These are phyloP conservation scores for Ochropacha duplaris DNA, from an alignment of 2,888 invertebrate genomes.

Conservation along the genomic window DNA sequence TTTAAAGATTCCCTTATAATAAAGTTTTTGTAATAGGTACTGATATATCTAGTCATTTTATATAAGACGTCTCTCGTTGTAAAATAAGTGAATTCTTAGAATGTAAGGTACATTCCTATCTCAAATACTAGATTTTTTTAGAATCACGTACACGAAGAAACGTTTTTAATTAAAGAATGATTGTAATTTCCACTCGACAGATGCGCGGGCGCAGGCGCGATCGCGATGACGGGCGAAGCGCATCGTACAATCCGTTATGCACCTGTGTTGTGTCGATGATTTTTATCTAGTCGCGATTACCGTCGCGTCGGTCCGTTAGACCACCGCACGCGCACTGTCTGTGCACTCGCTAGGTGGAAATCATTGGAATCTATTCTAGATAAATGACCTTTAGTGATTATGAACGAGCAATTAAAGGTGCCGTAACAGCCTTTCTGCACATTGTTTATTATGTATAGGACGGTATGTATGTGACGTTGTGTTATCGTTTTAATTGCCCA, in stretches of 20 bases:
- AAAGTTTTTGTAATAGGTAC: too few species aligned
- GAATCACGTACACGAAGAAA: background rate
- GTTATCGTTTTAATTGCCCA: background rate
- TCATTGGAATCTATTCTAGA: slow-evolving; percentile 48
- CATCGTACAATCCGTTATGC: slow-evolving; percentile 70
- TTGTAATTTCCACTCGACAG: background rate
- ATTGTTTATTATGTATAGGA: slow-evolving; percentile 19
- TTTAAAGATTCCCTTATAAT: too few species aligned
- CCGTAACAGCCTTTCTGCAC: slow-evolving; percentile 26
- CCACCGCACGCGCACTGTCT: slow-evolving; percentile 62
- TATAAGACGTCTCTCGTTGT: too few species aligned
- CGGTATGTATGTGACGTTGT: background rate
- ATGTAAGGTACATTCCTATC: too few species aligned
- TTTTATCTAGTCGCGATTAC: slow-evolving; percentile 67
- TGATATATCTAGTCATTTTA: too few species aligned
- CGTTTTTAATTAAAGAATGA: slow-evolving; percentile 1
- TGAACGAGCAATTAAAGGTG: slow-evolving; percentile 36
- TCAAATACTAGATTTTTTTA: background rate
- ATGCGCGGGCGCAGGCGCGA: slow-evolving; percentile 26
- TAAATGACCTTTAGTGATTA: slow-evolving; percentile 41
- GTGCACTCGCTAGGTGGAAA: slow-evolving; percentile 43
- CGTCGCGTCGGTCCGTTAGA: slow-evolving; percentile 64
- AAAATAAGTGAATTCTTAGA: too few species aligned
- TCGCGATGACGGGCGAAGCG: slow-evolving; percentile 66
- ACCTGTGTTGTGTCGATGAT: slow-evolving; percentile 39